These are phyloP conservation scores for Pinna nobilis DNA, from an alignment of 1,140 invertebrate genomes.

Conservation along the genomic window DNA sequence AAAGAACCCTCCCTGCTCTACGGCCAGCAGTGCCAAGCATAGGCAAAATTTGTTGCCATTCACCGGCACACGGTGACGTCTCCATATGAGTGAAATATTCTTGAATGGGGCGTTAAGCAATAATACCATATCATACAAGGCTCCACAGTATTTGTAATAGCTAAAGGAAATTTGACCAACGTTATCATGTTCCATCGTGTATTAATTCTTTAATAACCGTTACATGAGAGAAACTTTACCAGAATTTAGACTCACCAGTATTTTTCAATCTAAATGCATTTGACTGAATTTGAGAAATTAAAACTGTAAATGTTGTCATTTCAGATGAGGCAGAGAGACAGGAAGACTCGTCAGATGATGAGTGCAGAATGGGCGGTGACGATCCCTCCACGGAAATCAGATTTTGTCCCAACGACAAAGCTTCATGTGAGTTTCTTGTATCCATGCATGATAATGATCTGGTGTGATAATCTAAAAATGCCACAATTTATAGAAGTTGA, in stretches of 20 bases:
- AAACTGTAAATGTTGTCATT: slow-evolving; percentile 18
- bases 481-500: background rate
- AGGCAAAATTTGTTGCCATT: too few species aligned
- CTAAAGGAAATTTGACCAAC: too few species aligned
- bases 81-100: too few species aligned
- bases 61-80: too few species aligned
- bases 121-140: too few species aligned
- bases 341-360: slow-evolving; percentile 41
- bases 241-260: background rate
- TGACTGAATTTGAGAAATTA: background rate
- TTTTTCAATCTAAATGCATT: background rate
- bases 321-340: slow-evolving; percentile 31
- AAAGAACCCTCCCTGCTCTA: too few species aligned
- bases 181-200: too few species aligned
- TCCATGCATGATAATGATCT: background rate
- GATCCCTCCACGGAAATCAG: slow-evolving; percentile 81
- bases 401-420: slow-evolving; percentile 81
- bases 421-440: slow-evolving; percentile 70
- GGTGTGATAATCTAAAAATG: background rate
- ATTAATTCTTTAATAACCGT: too few species aligned
- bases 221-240: background rate
- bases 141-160: too few species aligned
- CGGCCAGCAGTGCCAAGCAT: too few species aligned
- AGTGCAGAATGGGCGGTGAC: slow-evolving; percentile 76
- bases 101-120: too few species aligned